phyloP scores from a whole-genome alignment of 1,140 invertebrate species.

The Drosophila saltans region DNA sequence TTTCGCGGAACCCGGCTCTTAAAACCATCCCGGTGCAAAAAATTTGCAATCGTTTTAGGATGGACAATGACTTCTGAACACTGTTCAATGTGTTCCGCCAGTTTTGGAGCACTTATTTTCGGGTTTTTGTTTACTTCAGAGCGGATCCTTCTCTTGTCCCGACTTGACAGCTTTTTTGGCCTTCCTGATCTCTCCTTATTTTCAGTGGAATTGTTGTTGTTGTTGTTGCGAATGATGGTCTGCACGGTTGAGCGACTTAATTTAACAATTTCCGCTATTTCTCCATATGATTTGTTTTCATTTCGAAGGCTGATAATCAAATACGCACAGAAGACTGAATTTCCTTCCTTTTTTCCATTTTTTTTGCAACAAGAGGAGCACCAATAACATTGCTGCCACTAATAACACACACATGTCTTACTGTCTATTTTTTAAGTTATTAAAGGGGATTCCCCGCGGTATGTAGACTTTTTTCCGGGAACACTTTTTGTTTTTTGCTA shows the following conservation, averaged over 20 bases:
- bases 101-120: conserved; percentile 2
- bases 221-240: no score
- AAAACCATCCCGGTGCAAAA: background rate
- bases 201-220: no score
- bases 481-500: background rate
- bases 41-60: background rate
- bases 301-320: no score
- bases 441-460: background rate
- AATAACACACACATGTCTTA: background rate
- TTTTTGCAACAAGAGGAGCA: no score
- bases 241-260: no score
- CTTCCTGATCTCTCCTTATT: no score
- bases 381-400: background rate
- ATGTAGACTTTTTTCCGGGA: conserved; percentile 3
- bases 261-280: no score
- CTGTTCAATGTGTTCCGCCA: background rate
- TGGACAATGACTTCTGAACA: conserved; percentile 2
- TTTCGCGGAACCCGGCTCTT: background rate
- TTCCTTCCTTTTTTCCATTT: no score
- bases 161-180: no score
- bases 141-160: background rate
- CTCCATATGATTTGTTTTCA: no score
- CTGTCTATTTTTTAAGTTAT: background rate
- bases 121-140: background rate
- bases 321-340: no score